Conservation (phyloP, 1,140 invertebrate genomes). For the Mactra quadrangularis region DNA sequence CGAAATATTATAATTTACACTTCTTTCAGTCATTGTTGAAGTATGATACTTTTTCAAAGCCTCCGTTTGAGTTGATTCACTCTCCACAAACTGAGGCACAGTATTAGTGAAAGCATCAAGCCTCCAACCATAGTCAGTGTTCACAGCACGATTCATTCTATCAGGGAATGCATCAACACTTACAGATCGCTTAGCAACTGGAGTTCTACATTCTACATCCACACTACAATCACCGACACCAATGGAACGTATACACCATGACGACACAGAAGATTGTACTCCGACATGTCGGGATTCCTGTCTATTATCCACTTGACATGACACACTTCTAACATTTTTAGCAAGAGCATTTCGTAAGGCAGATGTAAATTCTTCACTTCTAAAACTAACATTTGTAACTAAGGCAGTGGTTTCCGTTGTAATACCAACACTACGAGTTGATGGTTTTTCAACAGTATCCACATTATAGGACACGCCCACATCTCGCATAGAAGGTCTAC, state of each 20-base stretch:
- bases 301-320: conserved; percentile 74
- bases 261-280: conserved; percentile 62
- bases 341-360: conserved; percentile 77
- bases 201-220: conserved; percentile 77
- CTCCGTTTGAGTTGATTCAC: conserved; percentile 81
- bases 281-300: conserved; percentile 64
- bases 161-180: conserved; percentile 76
- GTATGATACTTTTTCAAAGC: conserved; percentile 64
- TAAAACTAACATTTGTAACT: conserved; percentile 74
- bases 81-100: conserved; percentile 66
- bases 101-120: conserved; percentile 80
- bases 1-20: conserved; percentile 39
- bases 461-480: conserved; percentile 80
- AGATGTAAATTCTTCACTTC: conserved; percentile 78
- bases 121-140: conserved; percentile 78
- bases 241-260: conserved; percentile 65
- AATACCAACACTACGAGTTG: conserved; percentile 76
- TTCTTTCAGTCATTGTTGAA: conserved; percentile 78
- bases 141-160: conserved; percentile 66
- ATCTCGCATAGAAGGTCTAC: conserved; percentile 87
- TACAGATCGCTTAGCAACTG: conserved; percentile 70
- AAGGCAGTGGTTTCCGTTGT: conserved; percentile 78
- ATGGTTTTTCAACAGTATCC: conserved; percentile 78
- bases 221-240: conserved; percentile 77
- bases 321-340: conserved; percentile 78